Conservation (phyloP, 2,113 vertebrate species). For the Rhynchomys soricoides region DNA sequence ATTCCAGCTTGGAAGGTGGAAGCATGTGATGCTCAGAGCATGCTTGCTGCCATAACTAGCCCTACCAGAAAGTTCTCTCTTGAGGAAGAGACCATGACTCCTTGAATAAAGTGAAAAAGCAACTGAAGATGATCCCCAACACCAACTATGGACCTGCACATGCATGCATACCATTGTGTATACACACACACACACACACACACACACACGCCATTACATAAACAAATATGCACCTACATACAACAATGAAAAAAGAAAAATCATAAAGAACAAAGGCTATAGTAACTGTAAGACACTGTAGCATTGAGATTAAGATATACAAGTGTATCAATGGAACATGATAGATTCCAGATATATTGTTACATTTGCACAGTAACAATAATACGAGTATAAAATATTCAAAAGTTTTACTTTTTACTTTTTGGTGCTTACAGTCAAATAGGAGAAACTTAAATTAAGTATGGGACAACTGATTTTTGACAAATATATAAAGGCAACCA, state of each 20-base stretch:
- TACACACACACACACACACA: neutral
- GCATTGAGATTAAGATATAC: constrained; percentile 26
- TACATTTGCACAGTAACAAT: neutral
- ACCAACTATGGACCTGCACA: too few species aligned
- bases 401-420: neutral
- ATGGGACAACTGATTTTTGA: constrained; percentile 4
- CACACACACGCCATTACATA: neutral
- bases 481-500: neutral
- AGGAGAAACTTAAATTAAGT: neutral
- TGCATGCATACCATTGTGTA: neutral
- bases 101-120: neutral
- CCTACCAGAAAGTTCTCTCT: neutral
- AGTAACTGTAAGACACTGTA: neutral
- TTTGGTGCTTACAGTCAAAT: neutral
- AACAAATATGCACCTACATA: neutral
- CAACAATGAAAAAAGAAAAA: neutral
- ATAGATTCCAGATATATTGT: neutral
- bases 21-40: neutral
- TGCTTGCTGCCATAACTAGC: neutral
- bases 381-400: neutral
- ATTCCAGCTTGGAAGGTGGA: neutral
- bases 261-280: neutral
- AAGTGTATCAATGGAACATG: neutral
- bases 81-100: neutral
- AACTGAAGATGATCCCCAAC: neutral